These are phyloP conservation scores for Dilophus febrilis DNA, from an alignment of 2,888 invertebrate species.

Conservation along the genomic window DNA sequence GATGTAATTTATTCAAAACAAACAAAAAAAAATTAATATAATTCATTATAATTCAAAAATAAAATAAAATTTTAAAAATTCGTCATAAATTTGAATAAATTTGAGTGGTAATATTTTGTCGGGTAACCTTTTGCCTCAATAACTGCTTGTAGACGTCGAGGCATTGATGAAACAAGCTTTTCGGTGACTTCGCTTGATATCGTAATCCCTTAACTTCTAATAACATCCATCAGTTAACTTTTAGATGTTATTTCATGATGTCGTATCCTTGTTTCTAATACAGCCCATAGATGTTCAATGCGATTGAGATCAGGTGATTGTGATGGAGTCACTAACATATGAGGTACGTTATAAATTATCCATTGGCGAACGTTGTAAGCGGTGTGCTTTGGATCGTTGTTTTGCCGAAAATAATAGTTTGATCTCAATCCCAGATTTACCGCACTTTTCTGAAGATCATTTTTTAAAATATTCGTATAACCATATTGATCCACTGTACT, in stretches of 20 bases:
- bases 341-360: background rate
- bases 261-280: too few relatives aligned
- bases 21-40: too few relatives aligned
- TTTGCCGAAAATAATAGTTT: constrained; percentile 3
- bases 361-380: background rate
- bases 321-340: background rate
- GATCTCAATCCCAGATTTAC: background rate
- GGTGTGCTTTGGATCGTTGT: constrained; percentile 9
- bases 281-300: constrained; percentile 4
- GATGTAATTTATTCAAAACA: too few relatives aligned
- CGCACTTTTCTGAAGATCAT: background rate
- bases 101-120: constrained; percentile 5
- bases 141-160: constrained; percentile 7
- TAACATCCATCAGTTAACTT: constrained; percentile 3
- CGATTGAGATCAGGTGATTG: constrained; percentile 1
- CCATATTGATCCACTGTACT: constrained; percentile 12
- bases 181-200: constrained; percentile 4
- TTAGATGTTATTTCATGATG: background rate
- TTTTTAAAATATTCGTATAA: constrained; percentile 8
- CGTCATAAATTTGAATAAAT: too few relatives aligned
- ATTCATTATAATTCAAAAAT: too few relatives aligned
- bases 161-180: constrained; percentile 6
- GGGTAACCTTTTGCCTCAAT: constrained; percentile 7
- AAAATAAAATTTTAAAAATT: too few relatives aligned
- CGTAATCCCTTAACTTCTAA: constrained; percentile 6